A percentile compares a stretch with the other conserved stretches of the same genome.
Conservation (phyloP, 2,888 invertebrate species). For the Ypsolopha sequella region DNA sequence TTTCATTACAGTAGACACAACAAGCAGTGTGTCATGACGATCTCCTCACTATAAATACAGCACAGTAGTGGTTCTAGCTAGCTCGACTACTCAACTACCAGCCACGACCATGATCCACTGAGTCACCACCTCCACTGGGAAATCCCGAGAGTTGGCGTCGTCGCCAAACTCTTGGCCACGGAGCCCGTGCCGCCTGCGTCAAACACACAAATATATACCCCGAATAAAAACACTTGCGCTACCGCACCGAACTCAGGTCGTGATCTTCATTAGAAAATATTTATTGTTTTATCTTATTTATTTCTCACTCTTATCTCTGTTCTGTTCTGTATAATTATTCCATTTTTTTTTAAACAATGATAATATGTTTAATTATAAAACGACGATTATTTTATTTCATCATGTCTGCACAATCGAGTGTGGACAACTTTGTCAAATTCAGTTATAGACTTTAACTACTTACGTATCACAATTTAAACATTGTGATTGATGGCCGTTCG, state of each 20-base stretch:
- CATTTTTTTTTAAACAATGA: neutral
- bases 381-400: neutral
- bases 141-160: neutral
- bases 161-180: neutral
- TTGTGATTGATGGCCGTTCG: neutral
- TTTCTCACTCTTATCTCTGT: neutral
- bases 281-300: neutral
- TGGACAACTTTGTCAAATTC: too few relatives aligned
- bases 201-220: constrained; percentile 2
- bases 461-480: neutral
- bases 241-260: neutral
- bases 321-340: too few relatives aligned
- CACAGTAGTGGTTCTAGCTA: neutral
- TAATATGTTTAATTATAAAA: neutral
- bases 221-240: neutral
- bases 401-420: too few relatives aligned
- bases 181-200: neutral
- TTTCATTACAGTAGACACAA: neutral
- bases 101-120: neutral
- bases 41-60: neutral
- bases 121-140: neutral
- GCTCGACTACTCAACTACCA: neutral
- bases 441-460: neutral
- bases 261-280: too few relatives aligned
- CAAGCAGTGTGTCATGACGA: neutral